phyloP scores from a whole-genome alignment of 2,113 vertebrate genomes.

The Sinocyclocheilus rhinocerous region DNA sequence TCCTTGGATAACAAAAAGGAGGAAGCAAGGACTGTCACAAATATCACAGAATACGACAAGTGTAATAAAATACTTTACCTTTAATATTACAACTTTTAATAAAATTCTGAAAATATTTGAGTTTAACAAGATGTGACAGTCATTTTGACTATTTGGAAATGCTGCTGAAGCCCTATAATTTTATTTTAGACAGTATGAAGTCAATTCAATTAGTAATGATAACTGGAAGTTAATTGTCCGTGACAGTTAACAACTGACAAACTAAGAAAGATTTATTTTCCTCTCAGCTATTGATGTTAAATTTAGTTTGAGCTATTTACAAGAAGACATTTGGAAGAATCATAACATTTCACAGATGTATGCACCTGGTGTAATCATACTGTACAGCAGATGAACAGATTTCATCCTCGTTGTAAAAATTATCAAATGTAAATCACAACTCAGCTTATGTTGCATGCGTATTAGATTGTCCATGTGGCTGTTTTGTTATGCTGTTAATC shows the following conservation, averaged over 20 bases:
- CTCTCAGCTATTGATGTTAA: background rate
- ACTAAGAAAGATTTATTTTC: background rate
- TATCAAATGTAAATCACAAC: background rate
- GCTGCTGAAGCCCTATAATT: background rate
- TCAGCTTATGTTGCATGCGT: background rate
- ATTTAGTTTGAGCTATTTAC: background rate
- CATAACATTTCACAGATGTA: background rate
- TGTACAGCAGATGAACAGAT: background rate
- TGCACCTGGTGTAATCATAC: background rate
- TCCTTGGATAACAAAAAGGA: background rate
- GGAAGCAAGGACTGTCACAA: background rate
- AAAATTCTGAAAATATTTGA: background rate
- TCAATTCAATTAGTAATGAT: background rate
- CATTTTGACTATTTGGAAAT: background rate
- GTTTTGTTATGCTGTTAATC: background rate
- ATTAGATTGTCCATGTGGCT: background rate
- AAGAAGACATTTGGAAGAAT: background rate
- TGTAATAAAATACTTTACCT: background rate
- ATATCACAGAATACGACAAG: background rate
- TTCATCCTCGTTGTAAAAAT: background rate
- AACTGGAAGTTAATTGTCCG: constrained; percentile 11
- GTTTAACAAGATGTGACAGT: background rate
- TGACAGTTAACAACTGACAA: background rate
- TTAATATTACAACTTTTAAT: background rate
- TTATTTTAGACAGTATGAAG: background rate